Evolutionary conservation across 2,888 invertebrate species (phyloP).

Genomic region (Dynastes tityus): DNA sequence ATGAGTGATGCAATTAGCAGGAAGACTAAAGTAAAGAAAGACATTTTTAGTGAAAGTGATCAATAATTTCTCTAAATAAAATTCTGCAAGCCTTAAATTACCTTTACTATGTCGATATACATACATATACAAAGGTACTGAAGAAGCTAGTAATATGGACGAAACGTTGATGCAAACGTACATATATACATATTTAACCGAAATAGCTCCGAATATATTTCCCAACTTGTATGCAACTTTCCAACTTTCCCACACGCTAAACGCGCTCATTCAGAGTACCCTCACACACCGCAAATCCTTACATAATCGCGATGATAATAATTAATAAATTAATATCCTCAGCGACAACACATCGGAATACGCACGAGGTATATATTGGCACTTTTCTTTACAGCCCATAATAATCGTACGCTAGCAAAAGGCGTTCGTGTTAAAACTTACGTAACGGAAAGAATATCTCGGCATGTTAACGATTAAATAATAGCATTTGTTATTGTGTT

Average conservation of each 20-base stretch:
- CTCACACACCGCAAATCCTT: too few species aligned
- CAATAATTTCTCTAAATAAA: slow-evolving; percentile 39
- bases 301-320: too few species aligned
- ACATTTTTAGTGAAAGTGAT: slow-evolving; percentile 59
- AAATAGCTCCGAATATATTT: too few species aligned
- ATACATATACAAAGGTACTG: too few species aligned
- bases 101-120: slow-evolving; percentile 12
- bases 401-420: background rate
- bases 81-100: slow-evolving; percentile 11
- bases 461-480: background rate
- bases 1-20: slow-evolving; percentile 52
- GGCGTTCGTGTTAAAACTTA: slow-evolving; percentile 1
- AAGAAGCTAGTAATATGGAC: too few species aligned
- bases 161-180: too few species aligned
- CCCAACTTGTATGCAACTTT: too few species aligned
- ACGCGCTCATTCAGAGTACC: too few species aligned
- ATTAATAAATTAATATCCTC: too few species aligned
- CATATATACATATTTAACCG: too few species aligned
- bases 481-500: background rate
- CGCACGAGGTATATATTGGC: background rate
- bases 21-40: slow-evolving; percentile 60
- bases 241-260: too few species aligned
- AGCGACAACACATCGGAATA: background rate
- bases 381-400: background rate
- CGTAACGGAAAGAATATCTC: background rate